Base-by-base conservation (phyloP, 2,888 invertebrate species). In the Rhagium mordax region DNA sequence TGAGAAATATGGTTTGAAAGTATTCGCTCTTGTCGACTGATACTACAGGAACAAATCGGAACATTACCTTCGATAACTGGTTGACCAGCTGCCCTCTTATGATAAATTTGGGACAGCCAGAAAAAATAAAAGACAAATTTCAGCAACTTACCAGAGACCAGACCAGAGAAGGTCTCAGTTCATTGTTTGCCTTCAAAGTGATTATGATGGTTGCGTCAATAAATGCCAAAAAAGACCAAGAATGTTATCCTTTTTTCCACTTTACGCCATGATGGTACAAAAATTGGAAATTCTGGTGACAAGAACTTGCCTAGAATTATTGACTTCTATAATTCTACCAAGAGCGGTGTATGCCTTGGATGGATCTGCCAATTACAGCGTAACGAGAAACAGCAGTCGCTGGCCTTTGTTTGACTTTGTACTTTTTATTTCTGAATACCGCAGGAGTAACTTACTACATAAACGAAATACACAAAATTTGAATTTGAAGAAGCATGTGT, bases 91-190 rank as follows among this genome's bases (percentile, higher is more conserved):
- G 60, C 29, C 27, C 64, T n/a, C 27, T 79, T 4, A 69, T 66
- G 13, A 72, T n/a, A n/a, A n/a, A 76, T 7, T 64, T 65, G 79
- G 75, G 24, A 79, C 75, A 16, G 47, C 79, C 48, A 57, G 73
- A 18, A 81, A 81, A 75, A 79, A 81, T 53, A 79, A 81, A 65
- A 71, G 67, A 60, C 69, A 78, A 48, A 20, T 81, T 6, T 77
- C 76, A 29, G 59, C 70, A 8, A 33, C 70, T 15, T 74, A 79
- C 71, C 24, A 49, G 16, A 62, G 62, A 51, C 62, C 69, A 15
- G 49, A 27, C 15, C 64, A n/a, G 69, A 5, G 47, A 60, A 41
- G 20, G 48, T 33, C 47, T 57, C 60, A 70, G 71, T 51, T 66
- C 53, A 3, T 21, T 76, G 57, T 79, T 78, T 72, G 76, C 70